Evolutionary conservation across 1,140 invertebrate genomes (phyloP), one percentile per base, ranked within the genome.

Genomic region (Tetramorium alpestre): DNA sequence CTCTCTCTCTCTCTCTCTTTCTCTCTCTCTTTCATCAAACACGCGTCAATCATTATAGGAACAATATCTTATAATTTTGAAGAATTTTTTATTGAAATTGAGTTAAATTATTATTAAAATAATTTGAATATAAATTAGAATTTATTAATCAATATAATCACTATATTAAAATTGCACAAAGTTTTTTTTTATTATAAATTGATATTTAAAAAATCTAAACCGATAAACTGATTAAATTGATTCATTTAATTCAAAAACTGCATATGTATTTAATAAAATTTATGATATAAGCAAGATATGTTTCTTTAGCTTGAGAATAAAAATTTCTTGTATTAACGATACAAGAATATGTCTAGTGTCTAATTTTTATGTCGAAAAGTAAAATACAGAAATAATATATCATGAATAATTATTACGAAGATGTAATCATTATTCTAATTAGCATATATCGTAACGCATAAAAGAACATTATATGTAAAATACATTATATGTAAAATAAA

Each of bases 91-190:
- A 11, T 10, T 51, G 38, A 1, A 51, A 72, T 33, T 0, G n/a
- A 51, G 51, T 70, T 25, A 47, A 70, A 47, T 72, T 33, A 51
- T 54, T 54, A 49, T n/a, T 64, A 3, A 72, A 54, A 72, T 70
- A 18, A 33, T 28, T 72, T 33, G 3, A 33, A 18, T 72, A 18
- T n/a, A 70, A 16, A 72, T 51, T 38, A n/a, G 0, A 64, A 64
- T 18, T 64, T 64, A 64, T 33, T 64, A 64, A 38, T 28, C 2
- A 64, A 33, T 18, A 64, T 64, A 64, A 38, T 28, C 6, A 64
- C 16, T 18, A 64, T 38, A 8, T 56, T 22, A 33, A 33, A 33
- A 64, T 18, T 38, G 5, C 38, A 64, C 1, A 33, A 64, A 38
- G 5, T 64, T 22, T 22, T 22, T 28, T 64, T 64, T 64, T 16